Conservation (phyloP, 92 coral and sea anemone species). For the Palythoa heliodiscus region DNA sequence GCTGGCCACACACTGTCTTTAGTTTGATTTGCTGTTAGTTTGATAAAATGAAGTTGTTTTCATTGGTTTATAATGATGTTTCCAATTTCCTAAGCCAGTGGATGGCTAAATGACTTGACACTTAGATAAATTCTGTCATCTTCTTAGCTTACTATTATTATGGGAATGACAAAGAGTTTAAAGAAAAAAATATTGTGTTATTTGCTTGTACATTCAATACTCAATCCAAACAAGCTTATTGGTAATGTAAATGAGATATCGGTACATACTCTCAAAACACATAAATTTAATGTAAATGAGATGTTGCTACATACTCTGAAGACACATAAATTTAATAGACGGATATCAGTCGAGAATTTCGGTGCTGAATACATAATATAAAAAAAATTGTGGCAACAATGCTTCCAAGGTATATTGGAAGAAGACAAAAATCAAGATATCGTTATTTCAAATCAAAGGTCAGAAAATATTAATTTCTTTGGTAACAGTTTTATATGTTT, state of each 20-base stretch:
- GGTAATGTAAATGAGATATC: background rate
- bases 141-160: background rate
- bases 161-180: background rate
- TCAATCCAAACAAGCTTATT: background rate
- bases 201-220: background rate
- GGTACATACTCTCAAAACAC: no score
- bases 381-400: constrained; percentile 7
- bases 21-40: background rate
- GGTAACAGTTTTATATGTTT: background rate
- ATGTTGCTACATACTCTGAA: no score
- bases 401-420: constrained; percentile 60
- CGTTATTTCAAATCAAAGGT: constrained; percentile 8
- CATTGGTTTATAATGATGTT: no score
- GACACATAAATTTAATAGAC: no score
- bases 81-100: background rate
- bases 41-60: background rate
- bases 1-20: background rate
- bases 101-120: background rate
- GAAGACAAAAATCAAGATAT: constrained; percentile 52
- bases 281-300: background rate
- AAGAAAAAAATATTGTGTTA: background rate
- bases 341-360: background rate
- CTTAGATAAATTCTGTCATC: background rate
- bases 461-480: background rate
- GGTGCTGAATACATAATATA: background rate